phyloP scores from a whole-genome alignment of 2,797 vertebrate genomes.

The Micromesistius poutassou region DNA sequence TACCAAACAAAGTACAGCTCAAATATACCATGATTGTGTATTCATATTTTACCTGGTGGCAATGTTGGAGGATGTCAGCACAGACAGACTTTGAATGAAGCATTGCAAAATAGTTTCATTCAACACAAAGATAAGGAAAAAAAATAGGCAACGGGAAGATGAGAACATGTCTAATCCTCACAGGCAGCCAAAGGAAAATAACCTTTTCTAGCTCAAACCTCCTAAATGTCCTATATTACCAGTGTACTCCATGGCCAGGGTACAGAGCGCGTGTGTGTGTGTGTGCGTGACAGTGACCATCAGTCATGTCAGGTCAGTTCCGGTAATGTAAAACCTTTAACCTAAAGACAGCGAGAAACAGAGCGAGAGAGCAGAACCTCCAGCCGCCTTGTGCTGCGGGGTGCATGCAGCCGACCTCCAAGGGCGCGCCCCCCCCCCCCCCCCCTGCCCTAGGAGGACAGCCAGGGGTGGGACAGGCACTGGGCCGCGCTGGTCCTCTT shows the following conservation, averaged over 20 bases:
- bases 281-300: slow-evolving; percentile 14
- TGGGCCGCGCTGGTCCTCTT: slow-evolving; percentile 90
- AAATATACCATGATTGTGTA: neutral
- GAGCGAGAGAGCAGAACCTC: neutral
- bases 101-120: slow-evolving; percentile 21
- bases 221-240: slow-evolving; percentile 32
- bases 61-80: neutral
- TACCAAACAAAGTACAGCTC: neutral
- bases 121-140: slow-evolving; percentile 20
- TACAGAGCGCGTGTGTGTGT: slow-evolving; percentile 20
- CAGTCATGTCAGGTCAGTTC: slow-evolving; percentile 29
- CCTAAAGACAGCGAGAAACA: slow-evolving; percentile 6
- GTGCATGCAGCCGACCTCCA: slow-evolving; percentile 15
- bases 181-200: slow-evolving; percentile 47
- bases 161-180: slow-evolving; percentile 27
- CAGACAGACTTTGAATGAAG: neutral
- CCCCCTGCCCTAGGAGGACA: slow-evolving; percentile 73
- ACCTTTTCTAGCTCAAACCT: slow-evolving; percentile 35
- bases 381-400: neutral
- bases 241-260: slow-evolving; percentile 37
- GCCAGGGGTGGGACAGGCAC: slow-evolving; percentile 93
- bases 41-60: neutral
- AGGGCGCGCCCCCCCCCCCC: slow-evolving; percentile 20
- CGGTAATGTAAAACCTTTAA: slow-evolving; percentile 35
- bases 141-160: slow-evolving; percentile 6